Evolutionary conservation across 2,113 vertebrate species (phyloP).

Genomic region (Lagenorhynchus albirostris): DNA sequence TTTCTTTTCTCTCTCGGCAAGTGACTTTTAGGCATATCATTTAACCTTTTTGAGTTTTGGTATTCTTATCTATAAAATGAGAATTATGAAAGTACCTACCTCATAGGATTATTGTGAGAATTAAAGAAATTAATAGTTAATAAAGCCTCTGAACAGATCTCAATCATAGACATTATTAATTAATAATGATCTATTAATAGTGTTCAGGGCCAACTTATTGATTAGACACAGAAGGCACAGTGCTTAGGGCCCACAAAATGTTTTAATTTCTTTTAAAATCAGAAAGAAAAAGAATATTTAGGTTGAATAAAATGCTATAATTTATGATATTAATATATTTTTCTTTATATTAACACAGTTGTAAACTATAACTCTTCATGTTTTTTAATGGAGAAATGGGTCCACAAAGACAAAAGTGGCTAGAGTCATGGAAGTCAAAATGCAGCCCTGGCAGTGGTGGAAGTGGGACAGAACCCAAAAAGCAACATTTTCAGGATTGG

Average conservation of each 20-base stretch:
- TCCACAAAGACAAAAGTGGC: not conserved
- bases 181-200: not conserved
- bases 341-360: not conserved
- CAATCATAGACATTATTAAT: not conserved
- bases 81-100: not conserved
- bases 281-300: not conserved
- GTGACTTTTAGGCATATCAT: not conserved
- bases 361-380: not conserved
- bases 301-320: not conserved
- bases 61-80: not conserved
- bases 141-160: not conserved
- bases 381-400: not conserved
- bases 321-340: not conserved
- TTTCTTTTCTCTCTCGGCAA: not conserved
- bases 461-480: rapidly evolving
- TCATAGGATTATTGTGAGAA: not conserved
- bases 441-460: not conserved
- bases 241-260: not conserved
- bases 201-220: not conserved
- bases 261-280: not conserved
- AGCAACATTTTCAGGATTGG: not conserved
- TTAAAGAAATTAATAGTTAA: not conserved
- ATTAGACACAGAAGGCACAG: not conserved
- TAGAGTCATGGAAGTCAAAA: not conserved
- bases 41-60: not conserved